Base-by-base conservation (phyloP, 2,888 invertebrate genomes). In the Conops quadrifasciatus region DNA sequence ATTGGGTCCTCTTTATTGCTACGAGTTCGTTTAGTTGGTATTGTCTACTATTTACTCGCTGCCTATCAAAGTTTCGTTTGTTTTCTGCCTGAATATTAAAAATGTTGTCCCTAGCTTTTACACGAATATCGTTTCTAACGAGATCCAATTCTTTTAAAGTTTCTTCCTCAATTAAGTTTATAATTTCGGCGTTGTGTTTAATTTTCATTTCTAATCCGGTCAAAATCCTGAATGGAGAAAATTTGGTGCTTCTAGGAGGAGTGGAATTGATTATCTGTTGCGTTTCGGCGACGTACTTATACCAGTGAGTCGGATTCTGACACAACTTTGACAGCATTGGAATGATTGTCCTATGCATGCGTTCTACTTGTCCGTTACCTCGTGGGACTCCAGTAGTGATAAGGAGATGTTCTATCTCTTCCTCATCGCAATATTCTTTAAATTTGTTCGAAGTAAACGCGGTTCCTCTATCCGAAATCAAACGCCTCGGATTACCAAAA, bases 311-410 rank as follows among this genome's bases (percentile, higher is more conserved):
- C 0, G n/a, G 65, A 36, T 72, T 62, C 2, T 59, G 65, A n/a
- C 79, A 76, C 15, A 85, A 43, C 67, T 85, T 84, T 1, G 82
- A 77, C 7, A 84, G 56, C 19, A 82, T 71, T 0, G 82, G 75
- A 56, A 83, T 79, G 2, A 84, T 75, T 1, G 75, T 79, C 11
- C 76, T 70, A 68, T 84, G 81, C 0, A 82, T 73, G 16, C 81
- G 71, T 59, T 84, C 81, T 1, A 80, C 80, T 71, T 84, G 83
- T 0, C 83, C 82, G 71, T 84, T 83, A 7, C 81, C 80, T 59
- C 82, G 65, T 0, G 75, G 75, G 11, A 83, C 74, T 7, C 83
- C 77, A 79, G 73, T 82, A 5, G 72, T 53, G 1, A 77, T 67
- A 65, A 81, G 79, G 36, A 81, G 49, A 56, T 84, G 83, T 13